Conservation (phyloP, 2,888 invertebrate genomes). For the Colostygia pectinataria region DNA sequence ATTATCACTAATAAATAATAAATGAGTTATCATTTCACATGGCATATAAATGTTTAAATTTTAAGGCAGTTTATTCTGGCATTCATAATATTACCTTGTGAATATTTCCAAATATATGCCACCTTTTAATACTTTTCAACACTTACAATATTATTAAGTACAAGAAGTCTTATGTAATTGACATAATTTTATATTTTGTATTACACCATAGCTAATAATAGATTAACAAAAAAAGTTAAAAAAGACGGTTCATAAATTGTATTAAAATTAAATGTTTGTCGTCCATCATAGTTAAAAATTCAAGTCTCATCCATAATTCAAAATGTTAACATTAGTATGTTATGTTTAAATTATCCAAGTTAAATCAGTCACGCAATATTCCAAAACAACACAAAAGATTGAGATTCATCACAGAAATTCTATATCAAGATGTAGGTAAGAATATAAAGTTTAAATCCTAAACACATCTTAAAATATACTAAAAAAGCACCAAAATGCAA, state of each 20-base stretch:
- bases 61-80: conserved; percentile 2
- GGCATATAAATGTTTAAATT: conserved; percentile 26
- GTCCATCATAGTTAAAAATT: neutral
- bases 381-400: conserved; percentile 16
- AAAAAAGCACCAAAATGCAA: conserved; percentile 36
- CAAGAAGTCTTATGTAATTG: conserved; percentile 9
- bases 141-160: conserved; percentile 6
- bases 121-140: conserved; percentile 22
- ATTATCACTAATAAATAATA: conserved; percentile 25
- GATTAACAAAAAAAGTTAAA: neutral
- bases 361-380: conserved; percentile 10
- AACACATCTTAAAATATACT: conserved; percentile 26
- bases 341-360: conserved; percentile 6
- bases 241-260: neutral
- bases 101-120: conserved; percentile 20
- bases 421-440: conserved; percentile 15
- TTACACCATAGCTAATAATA: too few species aligned
- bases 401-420: conserved; percentile 36
- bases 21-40: conserved; percentile 20
- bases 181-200: conserved; percentile 7
- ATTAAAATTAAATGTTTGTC: too few species aligned
- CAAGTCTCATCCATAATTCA: neutral
- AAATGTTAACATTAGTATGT: conserved; percentile 15
- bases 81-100: neutral
- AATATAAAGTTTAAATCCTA: conserved; percentile 19